phyloP scores from a whole-genome alignment of 2,797 vertebrate species.

The Chiroxiphia lanceolata region DNA sequence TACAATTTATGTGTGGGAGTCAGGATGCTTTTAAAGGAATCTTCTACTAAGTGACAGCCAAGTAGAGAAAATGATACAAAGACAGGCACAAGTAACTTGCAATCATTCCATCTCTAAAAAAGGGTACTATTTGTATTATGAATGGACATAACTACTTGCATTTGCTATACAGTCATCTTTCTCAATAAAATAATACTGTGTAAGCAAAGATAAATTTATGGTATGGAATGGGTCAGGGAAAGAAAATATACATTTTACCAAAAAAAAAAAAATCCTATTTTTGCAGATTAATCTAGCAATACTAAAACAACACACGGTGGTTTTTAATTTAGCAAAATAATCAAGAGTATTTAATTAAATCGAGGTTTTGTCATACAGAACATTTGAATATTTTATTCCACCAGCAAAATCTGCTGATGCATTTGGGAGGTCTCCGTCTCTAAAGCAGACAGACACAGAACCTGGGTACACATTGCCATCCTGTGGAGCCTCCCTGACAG shows the following conservation, averaged over 20 bases:
- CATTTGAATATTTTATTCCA: background rate
- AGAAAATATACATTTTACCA: background rate
- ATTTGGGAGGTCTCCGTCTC: background rate
- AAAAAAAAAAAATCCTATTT: background rate
- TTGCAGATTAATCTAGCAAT: background rate
- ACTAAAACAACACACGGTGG: background rate
- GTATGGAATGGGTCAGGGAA: background rate
- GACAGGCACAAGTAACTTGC: background rate
- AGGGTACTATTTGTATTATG: background rate
- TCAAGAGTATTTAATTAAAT: constrained; percentile 18
- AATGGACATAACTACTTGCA: background rate
- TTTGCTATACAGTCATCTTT: background rate
- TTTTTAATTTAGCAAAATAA: constrained; percentile 52
- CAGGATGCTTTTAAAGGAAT: background rate
- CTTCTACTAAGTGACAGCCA: background rate
- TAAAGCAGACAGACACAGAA: background rate
- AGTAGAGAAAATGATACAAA: background rate
- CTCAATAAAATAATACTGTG: background rate
- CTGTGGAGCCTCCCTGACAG: background rate
- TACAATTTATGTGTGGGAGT: background rate
- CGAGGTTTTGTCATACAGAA: background rate
- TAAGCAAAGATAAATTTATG: background rate
- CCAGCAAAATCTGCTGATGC: background rate
- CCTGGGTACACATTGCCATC: constrained; percentile 63
- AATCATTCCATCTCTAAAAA: background rate